Conservation (phyloP, 1,140 invertebrate species). For the Drosophila tsacasi region DNA sequence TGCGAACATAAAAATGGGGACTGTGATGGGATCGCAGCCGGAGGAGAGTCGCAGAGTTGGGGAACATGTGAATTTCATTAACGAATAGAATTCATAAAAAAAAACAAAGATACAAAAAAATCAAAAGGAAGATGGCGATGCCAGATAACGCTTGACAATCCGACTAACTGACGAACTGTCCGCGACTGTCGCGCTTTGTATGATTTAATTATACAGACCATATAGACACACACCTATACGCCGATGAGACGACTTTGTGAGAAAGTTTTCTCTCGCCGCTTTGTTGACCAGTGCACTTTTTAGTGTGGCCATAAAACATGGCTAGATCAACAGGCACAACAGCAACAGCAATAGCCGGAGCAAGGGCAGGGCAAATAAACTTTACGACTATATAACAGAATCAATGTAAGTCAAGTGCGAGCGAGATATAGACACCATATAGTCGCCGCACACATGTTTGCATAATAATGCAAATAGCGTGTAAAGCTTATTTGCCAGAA, state of each 20-base stretch:
- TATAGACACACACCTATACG: constrained; percentile 37
- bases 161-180: constrained; percentile 44
- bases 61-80: constrained; percentile 77
- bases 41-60: constrained; percentile 41
- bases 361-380: constrained; percentile 80
- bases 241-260: constrained; percentile 43
- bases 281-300: constrained; percentile 78
- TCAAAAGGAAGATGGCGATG: constrained; percentile 59
- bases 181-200: constrained; percentile 45
- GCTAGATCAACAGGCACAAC: constrained; percentile 49
- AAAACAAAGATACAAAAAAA: constrained; percentile 28
- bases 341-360: constrained; percentile 12
- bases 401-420: constrained; percentile 74
- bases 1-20: constrained; percentile 45
- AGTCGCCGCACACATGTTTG: constrained; percentile 54
- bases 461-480: constrained; percentile 70
- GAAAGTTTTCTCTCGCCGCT: constrained; percentile 68
- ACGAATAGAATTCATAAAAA: constrained; percentile 61
- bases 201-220: constrained; percentile 53
- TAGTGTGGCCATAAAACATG: constrained; percentile 72
- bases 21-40: constrained; percentile 40
- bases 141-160: constrained; percentile 57
- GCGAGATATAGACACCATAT: constrained; percentile 28
- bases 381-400: constrained; percentile 81
- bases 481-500: constrained; percentile 69